Evolutionary conservation across 1,140 invertebrate species (phyloP), one percentile per base, ranked within the genome.

Genomic region (Eumaeus atala): DNA sequence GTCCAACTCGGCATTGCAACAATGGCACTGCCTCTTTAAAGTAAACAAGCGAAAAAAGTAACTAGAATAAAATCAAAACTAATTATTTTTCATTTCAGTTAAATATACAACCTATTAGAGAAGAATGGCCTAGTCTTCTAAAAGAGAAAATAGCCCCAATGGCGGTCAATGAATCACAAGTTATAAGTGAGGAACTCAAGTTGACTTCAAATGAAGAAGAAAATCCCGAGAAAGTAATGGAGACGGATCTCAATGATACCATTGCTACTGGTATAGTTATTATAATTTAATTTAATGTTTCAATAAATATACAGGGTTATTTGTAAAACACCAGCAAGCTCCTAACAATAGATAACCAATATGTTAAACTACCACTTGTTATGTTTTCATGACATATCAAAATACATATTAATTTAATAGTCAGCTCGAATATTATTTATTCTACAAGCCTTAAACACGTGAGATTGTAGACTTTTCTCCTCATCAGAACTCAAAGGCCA

Each of bases 51-150:
- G 9, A 40, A 7, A 6, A 40, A 40, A 40, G 34, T 9, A 5
- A 35, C 34, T 9, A 35, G 34, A 35, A 35, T 35, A 35, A 5
- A 35, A 35, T 35, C 34, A 7, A 35, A 9, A 35, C 5, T 7
- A 9, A 14, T 9, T 42, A 3, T 16, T 16, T 42, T 6, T 42
- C 12, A 9, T 40, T 44, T 3, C 60, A 84, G 76, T 53, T 81
- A 38, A 72, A 44, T 36, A 65, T 76, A 12, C 70, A 77, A 47
- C 64, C 64, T 12, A 44, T 69, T 1, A 73, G 61, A 52, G 82
- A 83, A 47, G 77, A 82, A 57, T 85, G 82, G 82, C 82, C 82
- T 0, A 74, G 69, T 38, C 58, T 85, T 6, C 72, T 69, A 10
- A 67, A 58, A 51, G 42, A 57, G 35, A 50, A 54, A 17, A 44